Percentiles rank a stretch among this genome's conserved stretches.
phyloP scores from a whole-genome alignment of 2,113 vertebrate genomes.

The Puffinus mauretanicus region DNA sequence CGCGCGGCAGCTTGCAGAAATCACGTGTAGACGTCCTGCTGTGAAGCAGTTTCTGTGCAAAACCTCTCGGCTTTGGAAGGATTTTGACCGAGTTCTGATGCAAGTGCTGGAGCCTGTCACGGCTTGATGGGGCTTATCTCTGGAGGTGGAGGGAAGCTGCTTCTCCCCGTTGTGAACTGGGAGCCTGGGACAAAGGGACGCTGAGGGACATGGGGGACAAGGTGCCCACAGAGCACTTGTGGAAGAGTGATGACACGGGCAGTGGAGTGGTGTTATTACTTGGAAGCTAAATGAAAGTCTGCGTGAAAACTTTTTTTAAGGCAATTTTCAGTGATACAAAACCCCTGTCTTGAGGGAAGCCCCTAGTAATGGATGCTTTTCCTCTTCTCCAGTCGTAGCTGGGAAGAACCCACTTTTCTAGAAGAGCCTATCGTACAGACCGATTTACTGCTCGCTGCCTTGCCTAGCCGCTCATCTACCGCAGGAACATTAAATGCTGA shows the following conservation, averaged over 20 bases:
- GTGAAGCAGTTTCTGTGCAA: accelerated
- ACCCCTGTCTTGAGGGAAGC: accelerated
- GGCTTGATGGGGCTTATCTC: background rate
- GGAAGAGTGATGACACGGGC: background rate
- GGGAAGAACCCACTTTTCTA: background rate
- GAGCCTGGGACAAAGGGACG: too few species aligned
- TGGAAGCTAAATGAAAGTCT: background rate
- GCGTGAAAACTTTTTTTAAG: background rate
- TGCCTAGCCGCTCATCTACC: background rate
- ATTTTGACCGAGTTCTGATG: background rate
- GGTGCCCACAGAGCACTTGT: too few species aligned
- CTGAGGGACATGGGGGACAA: background rate
- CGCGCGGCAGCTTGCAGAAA: too few species aligned
- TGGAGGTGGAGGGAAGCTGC: background rate
- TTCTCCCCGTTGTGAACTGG: background rate
- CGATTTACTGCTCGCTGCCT: accelerated
- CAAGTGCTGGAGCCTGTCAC: background rate
- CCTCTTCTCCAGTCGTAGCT: too few species aligned
- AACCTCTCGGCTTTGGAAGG: background rate
- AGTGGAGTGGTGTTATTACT: accelerated
- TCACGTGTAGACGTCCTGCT: accelerated
- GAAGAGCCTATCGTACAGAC: accelerated
- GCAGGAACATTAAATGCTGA: background rate
- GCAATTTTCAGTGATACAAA: background rate
- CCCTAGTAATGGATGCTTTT: accelerated